Evolutionary conservation across 1,140 invertebrate species (phyloP), one percentile per base, ranked within the genome.

Genomic region (Dendrolimus punctatus): DNA sequence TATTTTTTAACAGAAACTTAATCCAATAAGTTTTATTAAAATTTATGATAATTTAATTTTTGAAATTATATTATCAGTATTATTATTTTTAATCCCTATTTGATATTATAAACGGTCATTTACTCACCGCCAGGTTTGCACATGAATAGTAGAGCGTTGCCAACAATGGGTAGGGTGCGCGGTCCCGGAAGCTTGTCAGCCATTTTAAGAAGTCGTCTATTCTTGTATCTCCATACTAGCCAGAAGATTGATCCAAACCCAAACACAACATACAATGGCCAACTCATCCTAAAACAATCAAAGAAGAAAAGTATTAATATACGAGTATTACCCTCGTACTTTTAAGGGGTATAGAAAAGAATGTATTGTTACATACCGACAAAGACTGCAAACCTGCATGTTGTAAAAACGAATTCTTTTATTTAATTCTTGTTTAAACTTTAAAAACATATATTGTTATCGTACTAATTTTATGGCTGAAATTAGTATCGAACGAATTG

Each of bases 91-190:
- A 23, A 23, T 23, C 23, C 6, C 7, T 8, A n/a, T 45, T 45
- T 45, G 8, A 2, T 7, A 5, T n/a, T 8, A 45, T 43, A 7
- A 36, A n/a, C 8, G 23, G 1, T n/a, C n/a, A 43, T 5, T 5
- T n/a, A 51, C 53, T 45, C 41, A 60, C 58, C 42, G 43, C 56
- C 58, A 46, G 58, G 51, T 7, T 39, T 43, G 23, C 53, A 39
- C 50, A 60, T 53, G 46, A 60, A 60, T 10, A 49, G 40, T 1
- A 53, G 36, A 6, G 58, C 58, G 8, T 60, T 60, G 37, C 58
- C 58, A 5, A 60, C n/a, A 1, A 60, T 38, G 6, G 58, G 58
- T 4, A 53, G 6, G n/a, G 51, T 4, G 2, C 6, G 42, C 4
- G 58, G 58, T 23, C 58, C 58, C 0, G 54, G 53, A 6, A 60